Evolutionary conservation across 2,113 vertebrate genomes (phyloP).

Genomic region (Cricetomys ansorgei): DNA sequence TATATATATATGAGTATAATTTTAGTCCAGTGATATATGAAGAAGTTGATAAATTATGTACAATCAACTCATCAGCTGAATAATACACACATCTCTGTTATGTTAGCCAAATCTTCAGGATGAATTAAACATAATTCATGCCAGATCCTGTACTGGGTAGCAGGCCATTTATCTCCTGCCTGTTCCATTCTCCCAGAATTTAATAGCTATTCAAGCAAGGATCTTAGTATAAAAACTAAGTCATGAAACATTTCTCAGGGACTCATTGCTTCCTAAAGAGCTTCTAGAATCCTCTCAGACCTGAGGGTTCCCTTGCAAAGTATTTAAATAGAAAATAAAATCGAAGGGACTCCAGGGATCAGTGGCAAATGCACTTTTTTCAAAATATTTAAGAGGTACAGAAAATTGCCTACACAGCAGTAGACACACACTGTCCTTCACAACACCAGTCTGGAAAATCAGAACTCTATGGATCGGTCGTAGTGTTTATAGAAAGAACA

Average conservation of each 20-base stretch:
- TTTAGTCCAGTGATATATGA: not conserved
- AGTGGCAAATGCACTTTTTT: not conserved
- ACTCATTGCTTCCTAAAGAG: slow-evolving; percentile 43
- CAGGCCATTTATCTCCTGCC: not conserved
- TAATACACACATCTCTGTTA: not conserved
- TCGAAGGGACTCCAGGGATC: not conserved
- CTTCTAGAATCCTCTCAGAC: not conserved
- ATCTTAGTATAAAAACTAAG: slow-evolving; percentile 36
- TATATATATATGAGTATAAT: too few relatives aligned
- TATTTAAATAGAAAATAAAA: slow-evolving; percentile 33
- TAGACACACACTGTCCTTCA: slow-evolving; percentile 7
- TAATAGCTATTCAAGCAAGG: slow-evolving; percentile 7
- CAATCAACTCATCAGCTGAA: not conserved
- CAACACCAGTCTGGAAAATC: not conserved
- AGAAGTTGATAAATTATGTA: not conserved
- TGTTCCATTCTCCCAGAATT: not conserved
- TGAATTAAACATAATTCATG: slow-evolving; percentile 11
- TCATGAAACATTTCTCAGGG: slow-evolving; percentile 33
- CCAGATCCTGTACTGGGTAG: not conserved
- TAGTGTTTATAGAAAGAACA: not conserved
- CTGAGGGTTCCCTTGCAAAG: slow-evolving; percentile 16
- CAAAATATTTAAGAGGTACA: slow-evolving; percentile 33
- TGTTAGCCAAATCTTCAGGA: slow-evolving; percentile 5
- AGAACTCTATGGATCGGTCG: not conserved
- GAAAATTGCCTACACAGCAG: not conserved